Evolutionary conservation across 2,888 invertebrate species (phyloP), one percentile per base, ranked within the genome.

Genomic region (Papilio gigon): DNA sequence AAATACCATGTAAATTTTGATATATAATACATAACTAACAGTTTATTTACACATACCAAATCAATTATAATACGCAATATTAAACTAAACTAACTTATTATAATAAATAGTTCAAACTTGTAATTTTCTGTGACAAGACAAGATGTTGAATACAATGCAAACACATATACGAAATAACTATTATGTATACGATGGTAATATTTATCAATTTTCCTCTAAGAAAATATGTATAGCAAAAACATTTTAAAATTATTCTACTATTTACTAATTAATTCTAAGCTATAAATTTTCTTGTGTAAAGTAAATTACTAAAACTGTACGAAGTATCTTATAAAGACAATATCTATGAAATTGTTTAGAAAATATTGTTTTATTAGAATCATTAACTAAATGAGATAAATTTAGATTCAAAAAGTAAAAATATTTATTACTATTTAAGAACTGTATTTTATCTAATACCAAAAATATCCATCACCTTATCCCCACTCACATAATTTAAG

Each of bases 401-500:
- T n/a, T 53, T 20, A 6, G 22, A 59, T 59, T 14, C 14, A 37
- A 59, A 33, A 59, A 37, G 22, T 33, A 20, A 17, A 56, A 27
- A 27, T 33, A 35, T 8, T 20, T 59, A 37, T 22, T 67, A 50
- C 47, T 65, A 22, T 27, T 59, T 35, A 44, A 68, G 62, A 80
- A 86, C 88, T 68, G 66, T 81, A 86, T 89, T 88, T 87, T 88
- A 88, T 86, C 90, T 86, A 86, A 88, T 71, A 63, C 68, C 44
- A 25, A 53, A 53, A 53, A 53, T 61, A 74, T 65, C 87, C 88
- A 70, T 77, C 87, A 88, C 91, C 88, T 88, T 82, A 90, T 69
- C 90, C 89, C 89, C 89, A 91, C 72, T 90, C 88, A 79, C 91
- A 89, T 77, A 91, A 77, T 77, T 81, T 91, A 77, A 90, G 84